phyloP scores from a whole-genome alignment of 2,113 vertebrate genomes.

The Salminus brasiliensis region DNA sequence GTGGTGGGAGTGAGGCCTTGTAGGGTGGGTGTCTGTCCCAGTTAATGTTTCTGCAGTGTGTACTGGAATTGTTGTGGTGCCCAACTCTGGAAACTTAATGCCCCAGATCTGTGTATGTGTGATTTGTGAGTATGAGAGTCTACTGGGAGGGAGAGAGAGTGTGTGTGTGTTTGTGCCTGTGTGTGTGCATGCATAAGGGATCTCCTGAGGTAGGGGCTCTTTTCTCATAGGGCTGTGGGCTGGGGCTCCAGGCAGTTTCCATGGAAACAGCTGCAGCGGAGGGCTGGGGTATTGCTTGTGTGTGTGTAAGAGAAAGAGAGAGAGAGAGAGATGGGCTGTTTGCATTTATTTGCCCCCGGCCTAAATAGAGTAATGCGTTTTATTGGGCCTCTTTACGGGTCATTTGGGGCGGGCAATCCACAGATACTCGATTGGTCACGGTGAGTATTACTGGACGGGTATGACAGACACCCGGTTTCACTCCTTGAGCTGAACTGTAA shows the following conservation, averaged over 20 bases:
- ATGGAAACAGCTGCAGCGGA: slow-evolving; percentile 82
- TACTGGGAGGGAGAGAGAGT: slow-evolving; percentile 28
- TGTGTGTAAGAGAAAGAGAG: slow-evolving; percentile 70
- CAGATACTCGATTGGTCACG: slow-evolving; percentile 13
- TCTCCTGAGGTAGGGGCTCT: slow-evolving; percentile 58
- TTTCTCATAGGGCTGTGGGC: slow-evolving; percentile 69
- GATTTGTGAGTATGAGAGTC: slow-evolving; percentile 33
- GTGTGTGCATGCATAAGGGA: slow-evolving; percentile 45
- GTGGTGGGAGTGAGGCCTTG: not conserved
- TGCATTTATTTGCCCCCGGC: slow-evolving; percentile 83
- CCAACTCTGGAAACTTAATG: slow-evolving; percentile 36
- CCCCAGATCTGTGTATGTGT: slow-evolving; percentile 45
- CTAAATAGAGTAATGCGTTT: slow-evolving; percentile 36
- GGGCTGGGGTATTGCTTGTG: slow-evolving; percentile 56
- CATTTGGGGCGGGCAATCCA: slow-evolving; percentile 11
- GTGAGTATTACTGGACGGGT: not conserved
- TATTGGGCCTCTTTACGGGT: slow-evolving; percentile 20
- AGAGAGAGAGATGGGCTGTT: slow-evolving; percentile 85
- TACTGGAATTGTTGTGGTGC: not conserved
- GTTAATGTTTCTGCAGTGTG: slow-evolving; percentile 11
- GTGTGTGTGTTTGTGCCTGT: slow-evolving; percentile 41
- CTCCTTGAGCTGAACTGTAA: slow-evolving; percentile 5
- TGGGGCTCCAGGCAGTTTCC: slow-evolving; percentile 80
- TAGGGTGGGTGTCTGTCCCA: not conserved
- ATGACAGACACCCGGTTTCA: slow-evolving; percentile 5